A percentile compares a stretch with the other conserved stretches of the same genome.
Evolutionary conservation across 2,888 invertebrate species (phyloP).

Genomic region (Ectemnius continuus): DNA sequence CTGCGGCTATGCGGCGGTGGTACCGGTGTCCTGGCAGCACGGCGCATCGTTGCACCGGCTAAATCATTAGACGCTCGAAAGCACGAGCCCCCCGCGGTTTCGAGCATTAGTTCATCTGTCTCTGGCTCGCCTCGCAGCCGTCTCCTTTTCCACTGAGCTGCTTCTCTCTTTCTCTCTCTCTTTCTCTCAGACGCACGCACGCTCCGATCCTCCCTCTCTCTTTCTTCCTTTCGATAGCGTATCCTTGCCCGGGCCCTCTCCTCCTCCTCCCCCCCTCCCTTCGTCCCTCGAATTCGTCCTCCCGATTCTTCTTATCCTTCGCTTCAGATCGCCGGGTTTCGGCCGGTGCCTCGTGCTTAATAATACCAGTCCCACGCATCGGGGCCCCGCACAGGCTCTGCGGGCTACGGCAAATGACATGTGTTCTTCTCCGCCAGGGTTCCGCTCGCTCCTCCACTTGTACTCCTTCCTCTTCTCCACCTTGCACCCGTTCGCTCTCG

Average conservation of each 20-base stretch:
- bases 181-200: neutral
- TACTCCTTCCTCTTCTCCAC: constrained; percentile 32
- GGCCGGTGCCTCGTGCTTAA: constrained; percentile 69
- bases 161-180: constrained; percentile 55
- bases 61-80: constrained; percentile 75
- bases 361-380: constrained; percentile 76
- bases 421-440: constrained; percentile 71
- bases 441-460: constrained; percentile 48
- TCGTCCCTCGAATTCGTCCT: constrained; percentile 17
- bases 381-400: constrained; percentile 68
- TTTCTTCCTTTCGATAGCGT: constrained; percentile 7
- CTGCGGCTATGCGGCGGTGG: neutral
- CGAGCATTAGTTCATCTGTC: constrained; percentile 76
- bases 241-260: neutral
- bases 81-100: constrained; percentile 72
- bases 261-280: no score
- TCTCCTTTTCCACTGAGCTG: constrained; percentile 60
- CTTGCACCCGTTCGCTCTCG: constrained; percentile 23
- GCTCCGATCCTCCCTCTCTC: neutral
- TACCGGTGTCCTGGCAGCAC: constrained; percentile 52
- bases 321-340: constrained; percentile 57
- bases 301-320: constrained; percentile 41
- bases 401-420: constrained; percentile 77
- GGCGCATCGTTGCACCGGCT: constrained; percentile 64
- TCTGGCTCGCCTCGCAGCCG: constrained; percentile 70